These are phyloP conservation scores for Trigoniulus corallinus DNA, from an alignment of 1,140 invertebrate species.

Conservation along the genomic window DNA sequence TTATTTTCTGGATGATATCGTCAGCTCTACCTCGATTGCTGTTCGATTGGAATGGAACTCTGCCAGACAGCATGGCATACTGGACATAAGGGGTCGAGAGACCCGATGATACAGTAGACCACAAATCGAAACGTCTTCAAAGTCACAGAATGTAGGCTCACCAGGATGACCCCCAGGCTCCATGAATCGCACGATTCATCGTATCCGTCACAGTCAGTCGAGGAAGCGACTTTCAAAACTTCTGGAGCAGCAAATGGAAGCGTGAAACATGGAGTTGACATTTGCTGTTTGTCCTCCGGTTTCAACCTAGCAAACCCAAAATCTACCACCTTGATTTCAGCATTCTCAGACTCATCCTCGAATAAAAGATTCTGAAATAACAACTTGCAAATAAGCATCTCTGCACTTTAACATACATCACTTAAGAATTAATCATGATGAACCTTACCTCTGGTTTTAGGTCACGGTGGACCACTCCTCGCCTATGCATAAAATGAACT, in stretches of 20 bases:
- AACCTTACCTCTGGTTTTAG: conserved; percentile 65
- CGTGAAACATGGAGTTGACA: conserved; percentile 73
- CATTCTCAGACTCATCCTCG: conserved; percentile 37
- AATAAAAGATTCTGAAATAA: conserved; percentile 52
- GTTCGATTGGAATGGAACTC: conserved; percentile 54
- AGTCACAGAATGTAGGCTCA: conserved; percentile 22
- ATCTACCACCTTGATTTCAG: conserved; percentile 66
- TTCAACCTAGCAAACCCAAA: conserved; percentile 73
- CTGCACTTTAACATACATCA: conserved; percentile 10
- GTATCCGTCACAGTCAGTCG: conserved; percentile 36
- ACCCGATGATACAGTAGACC: conserved; percentile 10
- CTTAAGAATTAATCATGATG: conserved; percentile 15
- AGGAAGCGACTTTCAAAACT: conserved; percentile 42
- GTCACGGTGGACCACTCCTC: conserved; percentile 69
- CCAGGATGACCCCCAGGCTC: conserved; percentile 76
- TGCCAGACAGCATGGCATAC: conserved; percentile 74
- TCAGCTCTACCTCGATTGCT: conserved; percentile 50
- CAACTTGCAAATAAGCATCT: conserved; percentile 11
- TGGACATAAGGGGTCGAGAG: conserved; percentile 30
- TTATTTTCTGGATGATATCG: conserved; percentile 59
- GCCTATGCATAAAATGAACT: conserved; percentile 60
- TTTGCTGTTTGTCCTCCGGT: conserved; percentile 35
- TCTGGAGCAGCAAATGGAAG: conserved; percentile 83
- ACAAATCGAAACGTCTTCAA: neutral
- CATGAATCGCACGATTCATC: conserved; percentile 81